A percentile compares a stretch with the other conserved stretches of the same genome.
phyloP scores from a whole-genome alignment of 2,113 vertebrate genomes.

The Phycodurus eques region DNA sequence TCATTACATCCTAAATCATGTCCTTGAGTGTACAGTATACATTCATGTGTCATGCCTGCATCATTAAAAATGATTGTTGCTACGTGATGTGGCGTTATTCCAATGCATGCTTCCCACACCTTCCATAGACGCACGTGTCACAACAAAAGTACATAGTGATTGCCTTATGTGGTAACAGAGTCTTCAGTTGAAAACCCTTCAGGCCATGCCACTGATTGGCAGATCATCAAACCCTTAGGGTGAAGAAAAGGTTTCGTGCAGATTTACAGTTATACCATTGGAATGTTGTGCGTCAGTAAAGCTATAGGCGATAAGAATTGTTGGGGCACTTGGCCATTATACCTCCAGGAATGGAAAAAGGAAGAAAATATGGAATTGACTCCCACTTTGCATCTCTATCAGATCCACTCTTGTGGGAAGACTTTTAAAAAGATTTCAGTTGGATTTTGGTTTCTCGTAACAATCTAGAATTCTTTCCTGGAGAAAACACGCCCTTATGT shows the following conservation, averaged over 20 bases:
- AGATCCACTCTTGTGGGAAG: no score
- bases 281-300: slow-evolving; percentile 41
- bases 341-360: not conserved
- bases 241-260: not conserved
- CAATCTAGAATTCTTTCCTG: not conserved
- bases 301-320: not conserved
- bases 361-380: not conserved
- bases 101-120: slow-evolving; percentile 18
- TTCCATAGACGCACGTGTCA: slow-evolving; percentile 14
- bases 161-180: not conserved
- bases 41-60: not conserved
- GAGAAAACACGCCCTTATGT: slow-evolving; percentile 16
- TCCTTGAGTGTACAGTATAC: not conserved
- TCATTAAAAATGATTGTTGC: slow-evolving; percentile 20
- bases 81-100: slow-evolving; percentile 1
- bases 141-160: not conserved
- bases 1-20: not conserved
- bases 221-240: slow-evolving; percentile 8
- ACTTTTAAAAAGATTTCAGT: not conserved
- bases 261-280: slow-evolving; percentile 18
- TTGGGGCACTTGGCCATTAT: not conserved
- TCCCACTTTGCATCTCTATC: no score
- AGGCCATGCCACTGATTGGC: slow-evolving; percentile 15
- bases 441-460: not conserved
- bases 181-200: not conserved